A percentile compares a stretch with the other conserved stretches of the same genome.
These are phyloP conservation scores for Blera fallax DNA, from an alignment of 2,888 invertebrate species.

Conservation along the genomic window DNA sequence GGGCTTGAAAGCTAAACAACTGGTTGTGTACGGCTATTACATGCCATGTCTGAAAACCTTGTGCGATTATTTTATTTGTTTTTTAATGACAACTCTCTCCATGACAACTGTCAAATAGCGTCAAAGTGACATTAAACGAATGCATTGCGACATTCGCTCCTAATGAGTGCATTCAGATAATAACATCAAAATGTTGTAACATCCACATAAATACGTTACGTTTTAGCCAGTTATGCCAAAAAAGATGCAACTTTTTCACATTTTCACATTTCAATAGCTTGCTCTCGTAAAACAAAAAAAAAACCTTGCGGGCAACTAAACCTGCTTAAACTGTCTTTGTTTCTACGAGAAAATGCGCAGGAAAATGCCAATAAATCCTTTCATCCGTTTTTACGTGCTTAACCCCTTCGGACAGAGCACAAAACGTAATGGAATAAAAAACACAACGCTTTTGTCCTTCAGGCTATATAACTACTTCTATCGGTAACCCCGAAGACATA, in stretches of 20 bases:
- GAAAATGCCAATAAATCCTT: slow-evolving; percentile 3
- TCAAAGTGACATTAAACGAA: too few species aligned
- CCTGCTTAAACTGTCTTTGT: not conserved
- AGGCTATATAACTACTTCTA: not conserved
- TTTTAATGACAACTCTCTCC: too few species aligned
- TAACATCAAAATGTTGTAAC: not conserved
- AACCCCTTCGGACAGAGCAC: not conserved
- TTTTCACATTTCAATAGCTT: not conserved
- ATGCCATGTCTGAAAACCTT: too few species aligned
- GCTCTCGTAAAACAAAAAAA: too few species aligned
- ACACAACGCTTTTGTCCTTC: not conserved
- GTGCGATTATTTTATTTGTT: too few species aligned
- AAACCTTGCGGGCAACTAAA: too few species aligned
- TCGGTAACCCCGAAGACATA: slow-evolving; percentile 10
- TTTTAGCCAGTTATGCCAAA: not conserved
- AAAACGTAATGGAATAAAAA: not conserved
- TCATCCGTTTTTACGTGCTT: not conserved
- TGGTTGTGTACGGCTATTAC: too few species aligned
- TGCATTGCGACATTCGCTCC: too few species aligned
- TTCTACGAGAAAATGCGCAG: not conserved
- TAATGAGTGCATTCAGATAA: too few species aligned
- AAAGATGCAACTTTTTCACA: not conserved
- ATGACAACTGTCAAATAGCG: too few species aligned
- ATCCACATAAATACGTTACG: too few species aligned
- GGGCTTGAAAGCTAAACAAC: too few species aligned